phyloP scores from a whole-genome alignment of 2,797 vertebrate species.

The Lerista edwardsae region DNA sequence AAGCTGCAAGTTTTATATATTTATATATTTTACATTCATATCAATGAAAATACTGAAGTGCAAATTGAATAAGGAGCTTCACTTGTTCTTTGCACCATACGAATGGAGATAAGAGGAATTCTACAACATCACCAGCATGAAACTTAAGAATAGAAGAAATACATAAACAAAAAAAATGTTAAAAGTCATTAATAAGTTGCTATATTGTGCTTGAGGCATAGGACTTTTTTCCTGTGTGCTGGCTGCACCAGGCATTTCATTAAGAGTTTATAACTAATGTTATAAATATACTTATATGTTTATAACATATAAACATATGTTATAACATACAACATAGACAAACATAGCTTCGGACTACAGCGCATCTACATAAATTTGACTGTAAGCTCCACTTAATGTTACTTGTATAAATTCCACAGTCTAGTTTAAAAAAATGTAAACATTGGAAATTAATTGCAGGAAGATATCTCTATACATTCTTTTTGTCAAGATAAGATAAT shows the following conservation, averaged over 20 bases:
- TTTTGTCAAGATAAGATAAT: slow-evolving; percentile 79
- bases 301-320: no score
- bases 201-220: slow-evolving; percentile 65
- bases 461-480: slow-evolving; percentile 83
- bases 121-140: slow-evolving; percentile 54
- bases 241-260: slow-evolving; percentile 62
- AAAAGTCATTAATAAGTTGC: slow-evolving; percentile 61
- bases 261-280: slow-evolving; percentile 69
- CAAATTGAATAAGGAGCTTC: slow-evolving; percentile 67
- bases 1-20: slow-evolving; percentile 85
- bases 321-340: no score
- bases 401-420: slow-evolving; percentile 81
- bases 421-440: slow-evolving; percentile 85
- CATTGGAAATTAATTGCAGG: slow-evolving; percentile 81
- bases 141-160: slow-evolving; percentile 25
- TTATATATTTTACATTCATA: slow-evolving; percentile 90
- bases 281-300: no score
- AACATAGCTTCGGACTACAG: slow-evolving; percentile 69
- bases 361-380: slow-evolving; percentile 68
- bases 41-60: slow-evolving; percentile 83
- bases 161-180: slow-evolving; percentile 37
- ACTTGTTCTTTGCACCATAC: slow-evolving; percentile 61
- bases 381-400: slow-evolving; percentile 73
- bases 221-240: slow-evolving; percentile 50
- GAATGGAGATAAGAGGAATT: slow-evolving; percentile 42